Percentiles rank a stretch among this genome's conserved stretches.
phyloP scores from a whole-genome alignment of 1,140 invertebrate species.

The Drosophila setifemur region DNA sequence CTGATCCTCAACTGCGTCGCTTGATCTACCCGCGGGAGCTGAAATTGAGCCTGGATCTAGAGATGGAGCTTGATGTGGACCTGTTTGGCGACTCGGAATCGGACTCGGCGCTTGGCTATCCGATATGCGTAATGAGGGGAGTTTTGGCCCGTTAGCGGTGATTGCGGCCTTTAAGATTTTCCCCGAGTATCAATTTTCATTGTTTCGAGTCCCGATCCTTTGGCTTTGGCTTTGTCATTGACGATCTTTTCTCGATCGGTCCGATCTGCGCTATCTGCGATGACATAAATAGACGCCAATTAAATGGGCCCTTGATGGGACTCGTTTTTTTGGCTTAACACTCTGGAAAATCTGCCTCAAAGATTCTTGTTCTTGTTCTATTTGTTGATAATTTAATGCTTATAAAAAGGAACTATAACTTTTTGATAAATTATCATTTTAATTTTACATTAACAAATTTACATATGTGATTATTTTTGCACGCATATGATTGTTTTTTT shows the following conservation, averaged over 20 bases:
- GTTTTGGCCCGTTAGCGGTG: conserved; percentile 32
- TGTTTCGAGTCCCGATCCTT: conserved; percentile 23
- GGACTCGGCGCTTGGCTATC: conserved; percentile 39
- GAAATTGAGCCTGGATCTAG: conserved; percentile 16
- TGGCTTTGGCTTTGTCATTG: conserved; percentile 63
- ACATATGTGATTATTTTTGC: no score
- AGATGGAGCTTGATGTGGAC: background rate
- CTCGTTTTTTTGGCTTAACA: no score
- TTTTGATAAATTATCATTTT: no score
- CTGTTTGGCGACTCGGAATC: conserved; percentile 41
- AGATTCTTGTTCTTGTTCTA: no score
- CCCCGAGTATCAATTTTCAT: conserved; percentile 77
- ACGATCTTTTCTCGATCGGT: conserved; percentile 63
- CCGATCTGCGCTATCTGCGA: conserved; percentile 60
- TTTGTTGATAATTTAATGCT: no score
- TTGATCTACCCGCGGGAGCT: conserved; percentile 46
- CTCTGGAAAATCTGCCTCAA: no score
- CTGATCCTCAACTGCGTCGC: conserved; percentile 35
- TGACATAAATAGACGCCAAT: conserved; percentile 79
- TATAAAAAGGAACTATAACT: no score
- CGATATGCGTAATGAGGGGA: conserved; percentile 72
- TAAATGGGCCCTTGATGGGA: conserved; percentile 63
- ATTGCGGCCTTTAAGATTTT: conserved; percentile 72
- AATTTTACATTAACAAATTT: no score
- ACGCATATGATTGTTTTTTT: no score